Percentiles rank a stretch among this genome's conserved stretches.
phyloP scores from a whole-genome alignment of 2,113 vertebrate genomes.

The Solenodon paradoxus region DNA sequence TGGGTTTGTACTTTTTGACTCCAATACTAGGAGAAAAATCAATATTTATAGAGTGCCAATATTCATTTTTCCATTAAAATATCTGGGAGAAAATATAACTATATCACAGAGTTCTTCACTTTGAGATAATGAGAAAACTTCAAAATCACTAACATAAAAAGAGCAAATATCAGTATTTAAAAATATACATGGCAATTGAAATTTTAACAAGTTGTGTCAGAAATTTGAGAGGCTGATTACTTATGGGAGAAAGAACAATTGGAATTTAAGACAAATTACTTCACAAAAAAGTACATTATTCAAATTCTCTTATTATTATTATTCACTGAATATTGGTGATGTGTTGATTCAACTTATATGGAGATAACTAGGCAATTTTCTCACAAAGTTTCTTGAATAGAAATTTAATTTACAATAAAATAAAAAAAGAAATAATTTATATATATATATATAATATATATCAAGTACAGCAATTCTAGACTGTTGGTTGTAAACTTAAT shows the following conservation, averaged over 20 bases:
- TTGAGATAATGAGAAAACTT: neutral
- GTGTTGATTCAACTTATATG: neutral
- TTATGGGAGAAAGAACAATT: neutral
- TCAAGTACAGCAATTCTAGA: too few relatives aligned
- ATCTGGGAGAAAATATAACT: neutral
- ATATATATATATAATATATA: neutral
- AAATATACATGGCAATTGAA: neutral
- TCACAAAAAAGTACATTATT: neutral
- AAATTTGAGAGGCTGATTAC: neutral
- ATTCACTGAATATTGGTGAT: neutral
- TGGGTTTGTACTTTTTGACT: neutral
- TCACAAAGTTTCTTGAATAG: neutral
- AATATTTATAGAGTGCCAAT: neutral
- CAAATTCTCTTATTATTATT: neutral
- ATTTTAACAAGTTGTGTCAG: neutral
- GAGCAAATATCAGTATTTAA: neutral
- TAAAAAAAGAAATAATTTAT: neutral
- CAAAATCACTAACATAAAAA: neutral
- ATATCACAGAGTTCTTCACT: neutral
- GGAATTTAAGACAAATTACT: neutral
- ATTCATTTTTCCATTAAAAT: neutral
- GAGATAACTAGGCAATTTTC: neutral
- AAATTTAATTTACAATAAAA: neutral
- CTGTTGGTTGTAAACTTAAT: too few relatives aligned
- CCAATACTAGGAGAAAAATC: neutral